phyloP scores from a whole-genome alignment of 2,113 vertebrate genomes.

The Pomatostomus ruficeps region DNA sequence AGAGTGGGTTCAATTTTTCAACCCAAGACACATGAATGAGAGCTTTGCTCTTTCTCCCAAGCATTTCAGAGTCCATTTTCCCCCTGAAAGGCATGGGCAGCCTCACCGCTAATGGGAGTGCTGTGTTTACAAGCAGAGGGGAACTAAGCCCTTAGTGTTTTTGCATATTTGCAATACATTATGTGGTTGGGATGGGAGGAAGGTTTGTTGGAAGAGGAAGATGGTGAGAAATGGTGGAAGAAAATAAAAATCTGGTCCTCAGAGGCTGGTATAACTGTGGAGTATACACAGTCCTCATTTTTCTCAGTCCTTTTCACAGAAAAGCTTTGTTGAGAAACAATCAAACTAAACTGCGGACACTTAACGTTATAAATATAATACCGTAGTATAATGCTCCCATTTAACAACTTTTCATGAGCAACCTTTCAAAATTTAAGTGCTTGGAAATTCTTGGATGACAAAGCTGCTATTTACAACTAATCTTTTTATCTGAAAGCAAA shows the following conservation, averaged over 20 bases:
- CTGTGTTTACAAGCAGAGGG: slow-evolving; percentile 43
- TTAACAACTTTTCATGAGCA: slow-evolving; percentile 15
- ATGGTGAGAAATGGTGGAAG: background rate
- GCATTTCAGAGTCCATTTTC: slow-evolving; percentile 48
- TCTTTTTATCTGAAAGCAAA: slow-evolving; percentile 44
- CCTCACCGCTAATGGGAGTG: slow-evolving; percentile 15
- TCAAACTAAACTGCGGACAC: background rate
- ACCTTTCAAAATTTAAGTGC: slow-evolving; percentile 36
- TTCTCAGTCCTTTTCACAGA: background rate
- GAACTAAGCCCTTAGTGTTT: slow-evolving; percentile 50
- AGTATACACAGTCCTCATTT: background rate
- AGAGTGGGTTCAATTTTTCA: slow-evolving; percentile 41
- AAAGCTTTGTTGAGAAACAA: background rate
- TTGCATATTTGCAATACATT: slow-evolving; percentile 10
- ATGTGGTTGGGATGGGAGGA: background rate
- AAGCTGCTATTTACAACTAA: slow-evolving; percentile 23
- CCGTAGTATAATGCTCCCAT: background rate
- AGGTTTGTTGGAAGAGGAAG: slow-evolving; percentile 1
- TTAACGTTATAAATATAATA: slow-evolving; percentile 1
- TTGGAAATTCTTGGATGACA: slow-evolving; percentile 30
- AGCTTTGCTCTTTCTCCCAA: slow-evolving; percentile 33
- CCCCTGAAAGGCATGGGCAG: slow-evolving; percentile 12
- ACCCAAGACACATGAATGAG: slow-evolving; percentile 37
- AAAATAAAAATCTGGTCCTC: background rate
- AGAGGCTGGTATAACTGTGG: background rate